Conservation (phyloP, 2,888 invertebrate species). For the Oscheius myriophilus region DNA sequence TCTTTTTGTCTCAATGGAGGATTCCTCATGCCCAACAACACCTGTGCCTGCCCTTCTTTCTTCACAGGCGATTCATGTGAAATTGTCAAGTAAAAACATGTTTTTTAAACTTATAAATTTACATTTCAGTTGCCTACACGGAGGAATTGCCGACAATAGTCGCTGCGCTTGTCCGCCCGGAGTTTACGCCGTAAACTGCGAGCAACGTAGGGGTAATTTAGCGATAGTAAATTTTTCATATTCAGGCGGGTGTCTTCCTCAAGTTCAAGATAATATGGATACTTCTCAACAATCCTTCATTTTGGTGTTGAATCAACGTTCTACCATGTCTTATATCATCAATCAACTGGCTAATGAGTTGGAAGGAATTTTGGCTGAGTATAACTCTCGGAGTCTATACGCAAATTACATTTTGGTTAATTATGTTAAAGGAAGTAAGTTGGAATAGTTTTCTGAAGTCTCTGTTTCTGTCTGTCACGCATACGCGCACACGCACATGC, state of each 20-base stretch:
- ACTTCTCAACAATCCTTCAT: conserved; percentile 3
- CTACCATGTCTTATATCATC: conserved; percentile 19
- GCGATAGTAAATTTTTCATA: no score
- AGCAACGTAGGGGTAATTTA: conserved; percentile 27
- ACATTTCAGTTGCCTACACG: conserved; percentile 36
- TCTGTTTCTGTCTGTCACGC: no score
- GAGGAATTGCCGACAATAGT: conserved; percentile 37
- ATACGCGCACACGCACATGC: no score
- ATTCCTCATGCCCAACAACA: conserved; percentile 43
- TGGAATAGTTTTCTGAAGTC: no score
- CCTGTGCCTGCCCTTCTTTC: conserved; percentile 41
- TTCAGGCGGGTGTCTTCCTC: conserved; percentile 21
- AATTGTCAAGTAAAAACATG: background rate
- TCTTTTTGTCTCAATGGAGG: conserved; percentile 37
- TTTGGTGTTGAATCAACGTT: conserved; percentile 12
- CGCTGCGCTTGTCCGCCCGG: conserved; percentile 43
- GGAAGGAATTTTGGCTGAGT: background rate
- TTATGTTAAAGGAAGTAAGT: conserved; percentile 14
- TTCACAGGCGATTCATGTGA: conserved; percentile 36
- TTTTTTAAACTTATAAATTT: no score
- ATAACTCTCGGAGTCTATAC: background rate
- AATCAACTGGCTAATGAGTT: conserved; percentile 7
- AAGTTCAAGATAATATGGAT: background rate
- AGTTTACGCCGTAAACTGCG: conserved; percentile 40
- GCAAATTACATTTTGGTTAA: conserved; percentile 17